Conservation (phyloP, 2,113 vertebrate genomes). For the Campylomormyrus numenius region DNA sequence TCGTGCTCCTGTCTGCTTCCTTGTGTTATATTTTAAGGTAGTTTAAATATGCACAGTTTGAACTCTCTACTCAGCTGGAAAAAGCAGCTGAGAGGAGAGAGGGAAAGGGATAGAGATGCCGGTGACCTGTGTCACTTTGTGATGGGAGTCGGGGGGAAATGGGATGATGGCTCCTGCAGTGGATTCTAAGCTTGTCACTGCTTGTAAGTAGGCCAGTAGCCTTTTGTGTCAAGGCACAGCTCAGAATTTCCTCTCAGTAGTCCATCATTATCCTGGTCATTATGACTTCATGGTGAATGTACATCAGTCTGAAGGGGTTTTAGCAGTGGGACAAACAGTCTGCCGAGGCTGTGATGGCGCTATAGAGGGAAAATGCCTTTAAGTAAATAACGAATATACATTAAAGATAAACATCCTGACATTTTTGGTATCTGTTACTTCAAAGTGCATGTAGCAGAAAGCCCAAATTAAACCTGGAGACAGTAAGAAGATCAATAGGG, state of each 20-base stretch:
- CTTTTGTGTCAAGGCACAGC: neutral
- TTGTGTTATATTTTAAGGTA: neutral
- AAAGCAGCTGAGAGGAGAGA: neutral
- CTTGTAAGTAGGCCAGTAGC: neutral
- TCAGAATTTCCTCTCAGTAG: neutral
- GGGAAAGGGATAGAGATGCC: neutral
- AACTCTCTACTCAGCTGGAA: neutral
- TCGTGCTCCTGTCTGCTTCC: neutral
- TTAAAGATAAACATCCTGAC: constrained; percentile 56
- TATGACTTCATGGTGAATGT: neutral
- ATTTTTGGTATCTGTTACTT: constrained; percentile 57
- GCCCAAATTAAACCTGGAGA: constrained; percentile 48
- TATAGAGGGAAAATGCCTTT: constrained; percentile 32
- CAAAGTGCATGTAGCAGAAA: constrained; percentile 40
- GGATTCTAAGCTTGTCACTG: neutral
- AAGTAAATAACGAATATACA: constrained; percentile 42
- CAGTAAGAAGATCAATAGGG: constrained; percentile 57
- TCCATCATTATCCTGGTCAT: constrained; percentile 1
- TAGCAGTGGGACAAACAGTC: neutral
- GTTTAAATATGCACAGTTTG: neutral
- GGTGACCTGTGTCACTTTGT: neutral
- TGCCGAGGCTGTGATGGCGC: neutral
- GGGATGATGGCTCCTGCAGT: neutral
- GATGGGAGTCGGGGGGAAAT: neutral
- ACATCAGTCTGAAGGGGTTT: neutral